These are phyloP conservation scores for Gymnopithys bicolor DNA, from an alignment of 2,797 vertebrate species.

Conservation along the genomic window DNA sequence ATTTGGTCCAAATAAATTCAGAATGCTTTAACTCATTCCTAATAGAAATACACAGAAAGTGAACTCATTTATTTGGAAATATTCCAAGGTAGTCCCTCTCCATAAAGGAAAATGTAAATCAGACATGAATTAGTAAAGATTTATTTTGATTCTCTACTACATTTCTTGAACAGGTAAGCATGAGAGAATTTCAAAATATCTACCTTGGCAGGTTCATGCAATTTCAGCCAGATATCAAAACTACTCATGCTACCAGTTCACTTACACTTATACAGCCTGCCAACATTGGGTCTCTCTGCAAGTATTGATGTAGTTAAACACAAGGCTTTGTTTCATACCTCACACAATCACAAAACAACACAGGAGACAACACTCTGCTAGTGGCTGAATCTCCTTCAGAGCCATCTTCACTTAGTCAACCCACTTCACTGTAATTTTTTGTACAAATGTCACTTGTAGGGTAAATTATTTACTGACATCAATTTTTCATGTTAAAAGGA, in stretches of 20 bases:
- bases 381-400: not conserved
- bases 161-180: constrained; percentile 22
- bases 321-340: not conserved
- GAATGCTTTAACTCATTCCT: constrained; percentile 63
- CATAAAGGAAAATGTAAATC: constrained; percentile 64
- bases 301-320: not conserved
- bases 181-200: constrained; percentile 35
- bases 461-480: not conserved
- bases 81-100: constrained; percentile 49
- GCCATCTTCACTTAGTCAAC: not conserved
- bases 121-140: constrained; percentile 58
- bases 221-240: constrained; percentile 12
- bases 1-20: constrained; percentile 57
- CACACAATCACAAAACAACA: not conserved
- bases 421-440: not conserved
- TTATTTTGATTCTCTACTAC: constrained; percentile 56
- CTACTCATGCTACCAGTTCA: not conserved
- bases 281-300: not conserved
- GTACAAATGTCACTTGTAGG: not conserved
- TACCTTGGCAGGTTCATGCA: not conserved
- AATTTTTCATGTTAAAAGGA: not conserved
- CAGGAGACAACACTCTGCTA: not conserved
- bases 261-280: not conserved
- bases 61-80: constrained; percentile 52
- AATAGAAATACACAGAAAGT: constrained; percentile 60